A percentile compares a stretch with the other conserved stretches of the same genome.
These are phyloP conservation scores for Crocodylus rhombifer DNA, from an alignment of 2,797 vertebrate species.

Conservation along the genomic window DNA sequence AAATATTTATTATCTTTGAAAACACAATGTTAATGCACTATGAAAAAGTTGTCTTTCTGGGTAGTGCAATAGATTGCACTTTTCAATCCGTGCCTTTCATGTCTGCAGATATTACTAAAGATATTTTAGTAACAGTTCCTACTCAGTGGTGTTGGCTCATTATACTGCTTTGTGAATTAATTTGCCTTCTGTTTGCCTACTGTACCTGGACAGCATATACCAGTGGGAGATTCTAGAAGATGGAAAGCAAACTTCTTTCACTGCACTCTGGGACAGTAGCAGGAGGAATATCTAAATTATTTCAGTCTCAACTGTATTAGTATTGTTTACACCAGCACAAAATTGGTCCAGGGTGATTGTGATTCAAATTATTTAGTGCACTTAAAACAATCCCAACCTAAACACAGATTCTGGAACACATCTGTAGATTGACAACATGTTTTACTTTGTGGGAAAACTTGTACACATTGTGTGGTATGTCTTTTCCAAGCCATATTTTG, in stretches of 20 bases:
- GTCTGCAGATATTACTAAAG: background rate
- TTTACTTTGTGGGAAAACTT: background rate
- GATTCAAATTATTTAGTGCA: background rate
- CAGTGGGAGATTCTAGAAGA: background rate
- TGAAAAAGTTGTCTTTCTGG: background rate
- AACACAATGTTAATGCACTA: background rate
- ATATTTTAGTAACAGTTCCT: background rate
- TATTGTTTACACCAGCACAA: background rate
- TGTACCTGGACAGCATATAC: background rate
- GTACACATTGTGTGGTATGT: background rate
- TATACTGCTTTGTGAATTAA: background rate
- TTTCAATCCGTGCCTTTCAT: background rate
- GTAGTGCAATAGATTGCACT: background rate
- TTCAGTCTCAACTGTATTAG: background rate
- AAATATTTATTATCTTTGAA: slow-evolving; percentile 12
- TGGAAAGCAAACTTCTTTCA: background rate
- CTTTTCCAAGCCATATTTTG: background rate
- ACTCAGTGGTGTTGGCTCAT: background rate
- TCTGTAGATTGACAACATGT: background rate
- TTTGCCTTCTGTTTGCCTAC: background rate
- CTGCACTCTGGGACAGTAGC: rapidly evolving
- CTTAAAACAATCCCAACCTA: background rate
- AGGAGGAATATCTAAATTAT: background rate
- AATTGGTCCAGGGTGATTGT: background rate
- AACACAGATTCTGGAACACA: background rate